Evolutionary conservation across 35 echinoderm and acorn worm genomes (phyloP).

Genomic region (Apostichopus californicus): DNA sequence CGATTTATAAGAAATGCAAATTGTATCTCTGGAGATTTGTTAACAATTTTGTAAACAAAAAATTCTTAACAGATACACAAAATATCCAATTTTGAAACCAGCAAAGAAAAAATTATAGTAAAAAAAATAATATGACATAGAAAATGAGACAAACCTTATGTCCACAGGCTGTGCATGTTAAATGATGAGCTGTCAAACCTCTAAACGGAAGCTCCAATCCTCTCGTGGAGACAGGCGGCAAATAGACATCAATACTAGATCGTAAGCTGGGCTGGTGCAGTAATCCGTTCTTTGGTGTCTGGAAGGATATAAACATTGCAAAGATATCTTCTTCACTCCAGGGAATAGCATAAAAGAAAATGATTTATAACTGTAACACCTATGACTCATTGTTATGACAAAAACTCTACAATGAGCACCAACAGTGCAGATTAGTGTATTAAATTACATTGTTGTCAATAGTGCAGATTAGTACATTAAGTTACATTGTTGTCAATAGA

Average conservation of each 20-base stretch:
- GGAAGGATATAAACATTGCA: slow-evolving; percentile 9
- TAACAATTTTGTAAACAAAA: slow-evolving; percentile 17
- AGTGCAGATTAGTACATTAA: too few species aligned
- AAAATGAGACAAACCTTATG: slow-evolving; percentile 66
- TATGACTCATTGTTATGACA: too few species aligned
- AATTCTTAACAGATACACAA: neutral
- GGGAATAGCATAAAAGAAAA: too few species aligned
- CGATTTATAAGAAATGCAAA: too few species aligned
- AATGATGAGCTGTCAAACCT: slow-evolving; percentile 85
- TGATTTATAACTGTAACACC: too few species aligned
- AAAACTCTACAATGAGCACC: too few species aligned
- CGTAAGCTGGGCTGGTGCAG: slow-evolving; percentile 55
- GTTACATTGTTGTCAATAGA: too few species aligned
- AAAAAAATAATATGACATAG: too few species aligned
- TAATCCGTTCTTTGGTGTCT: slow-evolving; percentile 64
- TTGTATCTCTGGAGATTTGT: neutral
- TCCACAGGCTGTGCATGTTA: slow-evolving; percentile 88
- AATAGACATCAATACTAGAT: slow-evolving; percentile 75
- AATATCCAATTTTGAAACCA: too few species aligned
- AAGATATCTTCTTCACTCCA: neutral
- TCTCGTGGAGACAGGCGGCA: slow-evolving; percentile 63
- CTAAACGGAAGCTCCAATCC: slow-evolving; percentile 86
- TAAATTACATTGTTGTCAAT: too few species aligned
- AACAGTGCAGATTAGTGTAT: too few species aligned
- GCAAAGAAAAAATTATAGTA: neutral